Conservation (phyloP, 2,888 invertebrate genomes). For the Asteroscopus sphinx region DNA sequence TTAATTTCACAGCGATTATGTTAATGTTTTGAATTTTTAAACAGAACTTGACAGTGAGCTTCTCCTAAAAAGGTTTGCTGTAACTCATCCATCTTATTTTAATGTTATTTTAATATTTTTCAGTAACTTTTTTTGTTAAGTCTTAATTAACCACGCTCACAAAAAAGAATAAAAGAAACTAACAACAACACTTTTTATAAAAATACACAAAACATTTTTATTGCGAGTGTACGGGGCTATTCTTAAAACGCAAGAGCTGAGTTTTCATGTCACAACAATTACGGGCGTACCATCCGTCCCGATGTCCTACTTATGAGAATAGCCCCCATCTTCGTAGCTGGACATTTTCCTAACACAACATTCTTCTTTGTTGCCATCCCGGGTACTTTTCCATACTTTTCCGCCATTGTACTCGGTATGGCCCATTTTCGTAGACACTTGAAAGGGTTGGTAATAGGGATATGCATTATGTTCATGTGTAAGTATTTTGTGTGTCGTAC, state of each 20-base stretch:
- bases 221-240: constrained; percentile 38
- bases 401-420: constrained; percentile 64
- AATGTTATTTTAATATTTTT: constrained; percentile 10
- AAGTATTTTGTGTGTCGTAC: constrained; percentile 38
- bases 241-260: constrained; percentile 40
- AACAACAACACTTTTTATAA: constrained; percentile 22
- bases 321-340: constrained; percentile 61
- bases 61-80: not conserved
- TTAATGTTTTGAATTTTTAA: constrained; percentile 31
- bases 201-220: constrained; percentile 35
- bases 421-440: constrained; percentile 68
- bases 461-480: constrained; percentile 54
- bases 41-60: constrained; percentile 6
- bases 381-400: constrained; percentile 63
- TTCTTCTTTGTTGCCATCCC: constrained; percentile 65
- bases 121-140: not conserved
- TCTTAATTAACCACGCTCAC: constrained; percentile 22
- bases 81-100: constrained; percentile 18
- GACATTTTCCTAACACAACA: constrained; percentile 67
- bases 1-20: constrained; percentile 47
- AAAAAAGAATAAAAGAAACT: constrained; percentile 17
- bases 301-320: constrained; percentile 63
- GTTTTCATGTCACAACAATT: constrained; percentile 55
- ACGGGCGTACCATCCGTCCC: constrained; percentile 43
- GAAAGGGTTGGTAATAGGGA: constrained; percentile 65